Base-by-base conservation (phyloP, 2,797 vertebrate genomes). In the Brachyrhaphis roseni region DNA sequence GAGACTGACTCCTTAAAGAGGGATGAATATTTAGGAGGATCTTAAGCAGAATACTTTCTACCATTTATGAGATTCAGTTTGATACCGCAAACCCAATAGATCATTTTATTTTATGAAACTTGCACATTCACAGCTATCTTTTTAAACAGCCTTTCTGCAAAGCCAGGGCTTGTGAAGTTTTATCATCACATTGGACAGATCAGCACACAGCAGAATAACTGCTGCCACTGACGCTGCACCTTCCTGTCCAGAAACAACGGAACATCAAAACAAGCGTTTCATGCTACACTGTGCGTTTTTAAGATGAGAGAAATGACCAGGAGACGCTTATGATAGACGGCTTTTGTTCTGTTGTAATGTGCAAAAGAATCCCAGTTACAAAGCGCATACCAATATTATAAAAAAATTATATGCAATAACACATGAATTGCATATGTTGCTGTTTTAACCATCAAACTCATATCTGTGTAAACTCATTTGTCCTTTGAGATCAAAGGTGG, bases 171-270 rank as follows among this genome's bases (percentile, higher is more conserved):
- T 26, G n/a, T 62, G 7, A 31, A 26, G 15, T 46, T 0, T 20
- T 47, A 68, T 49, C 26, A 46, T 77, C 15, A 76, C 55, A 81
- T 6, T 34, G 55, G 39, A 47, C 34, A 76, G 51, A 62, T 80
- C 43, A 3, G 66, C 8, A 23, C 59, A 12, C 18, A 75, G 41
- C 53, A 59, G 2, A 11, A 53, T n/a, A 20, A 18, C 6, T 31
- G 53, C 46, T 76, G 36, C 20, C 75, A 23, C 43, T 62, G 34
- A 62, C 18, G 45, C 36, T 74, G 2, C 53, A 51, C 45, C 46
- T 79, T 79, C 36, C 47, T 39, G 26, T 31, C 68, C 43, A 26
- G 31, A 78, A 78, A 71, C 47, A 20, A 43, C 23, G 1, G 47
- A 31, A 66, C 26, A 23, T n/a, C 8, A 16, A 47, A 26, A 18